Conservation (phyloP, 1,140 invertebrate genomes). For the Gryllus bimaculatus region DNA sequence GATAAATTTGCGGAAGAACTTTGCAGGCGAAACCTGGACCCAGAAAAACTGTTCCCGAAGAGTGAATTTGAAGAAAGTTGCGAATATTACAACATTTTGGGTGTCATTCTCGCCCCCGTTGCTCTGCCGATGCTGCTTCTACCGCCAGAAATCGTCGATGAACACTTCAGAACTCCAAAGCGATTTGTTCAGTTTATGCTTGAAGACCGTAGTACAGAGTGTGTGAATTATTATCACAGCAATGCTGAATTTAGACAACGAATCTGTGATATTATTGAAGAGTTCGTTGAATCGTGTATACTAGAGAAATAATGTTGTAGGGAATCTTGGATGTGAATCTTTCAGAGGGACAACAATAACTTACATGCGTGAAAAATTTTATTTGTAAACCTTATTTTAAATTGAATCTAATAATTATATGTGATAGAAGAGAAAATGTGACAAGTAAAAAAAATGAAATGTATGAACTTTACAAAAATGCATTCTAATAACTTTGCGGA, state of each 20-base stretch:
- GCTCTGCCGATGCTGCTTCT: not conserved
- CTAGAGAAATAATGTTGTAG: not conserved
- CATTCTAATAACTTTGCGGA: too few species aligned
- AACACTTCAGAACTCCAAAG: not conserved
- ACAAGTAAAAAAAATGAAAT: too few species aligned
- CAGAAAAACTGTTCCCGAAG: not conserved
- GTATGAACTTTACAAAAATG: too few species aligned
- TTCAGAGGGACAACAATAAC: too few species aligned
- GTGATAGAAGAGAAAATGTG: too few species aligned
- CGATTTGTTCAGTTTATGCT: not conserved
- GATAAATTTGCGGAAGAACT: not conserved
- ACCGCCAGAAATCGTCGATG: not conserved
- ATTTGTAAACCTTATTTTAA: too few species aligned
- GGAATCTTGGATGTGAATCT: too few species aligned
- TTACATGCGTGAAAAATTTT: too few species aligned
- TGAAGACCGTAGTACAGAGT: not conserved
- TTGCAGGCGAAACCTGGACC: not conserved
- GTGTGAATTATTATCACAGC: not conserved
- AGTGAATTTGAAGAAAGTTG: not conserved
- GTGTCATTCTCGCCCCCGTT: not conserved
- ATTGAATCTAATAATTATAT: too few species aligned
- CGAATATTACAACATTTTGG: not conserved
- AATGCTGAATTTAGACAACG: not conserved
- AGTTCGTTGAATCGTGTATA: not conserved
- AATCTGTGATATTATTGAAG: not conserved